phyloP scores from a whole-genome alignment of 2,113 vertebrate species.

The Prunella fulvescens region DNA sequence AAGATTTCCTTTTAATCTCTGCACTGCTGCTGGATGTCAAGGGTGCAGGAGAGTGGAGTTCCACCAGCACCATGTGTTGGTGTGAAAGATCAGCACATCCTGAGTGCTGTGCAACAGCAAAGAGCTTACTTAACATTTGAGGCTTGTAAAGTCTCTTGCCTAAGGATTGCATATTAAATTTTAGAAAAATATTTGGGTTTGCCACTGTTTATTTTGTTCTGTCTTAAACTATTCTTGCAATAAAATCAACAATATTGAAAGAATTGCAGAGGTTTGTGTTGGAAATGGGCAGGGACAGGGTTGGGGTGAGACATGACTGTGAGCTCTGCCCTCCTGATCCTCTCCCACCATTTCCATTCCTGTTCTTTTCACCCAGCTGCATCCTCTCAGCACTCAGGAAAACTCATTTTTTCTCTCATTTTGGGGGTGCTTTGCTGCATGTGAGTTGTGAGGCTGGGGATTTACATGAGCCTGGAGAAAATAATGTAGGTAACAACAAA shows the following conservation, averaged over 20 bases:
- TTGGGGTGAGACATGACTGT: rapidly evolving
- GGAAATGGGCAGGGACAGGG: not conserved
- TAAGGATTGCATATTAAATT: rapidly evolving
- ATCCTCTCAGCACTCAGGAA: not conserved
- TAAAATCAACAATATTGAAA: not conserved
- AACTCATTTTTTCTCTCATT: not conserved
- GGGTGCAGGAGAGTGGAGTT: not conserved
- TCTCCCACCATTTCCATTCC: not conserved
- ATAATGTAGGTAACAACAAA: not conserved
- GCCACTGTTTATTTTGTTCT: not conserved
- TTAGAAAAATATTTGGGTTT: not conserved
- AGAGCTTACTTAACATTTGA: not conserved
- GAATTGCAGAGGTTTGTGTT: not conserved
- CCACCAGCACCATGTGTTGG: not conserved
- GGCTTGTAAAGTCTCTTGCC: not conserved
- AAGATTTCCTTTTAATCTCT: not conserved
- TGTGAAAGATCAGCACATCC: rapidly evolving
- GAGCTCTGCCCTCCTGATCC: not conserved
- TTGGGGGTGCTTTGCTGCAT: not conserved
- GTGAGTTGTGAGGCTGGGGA: not conserved
- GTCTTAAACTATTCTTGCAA: not conserved
- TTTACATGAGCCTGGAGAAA: not conserved
- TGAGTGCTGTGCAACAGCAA: not conserved
- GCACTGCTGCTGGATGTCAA: not conserved
- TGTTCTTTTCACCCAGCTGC: not conserved